phyloP scores from a whole-genome alignment of 2,113 vertebrate species.

The Rhabdomys dilectus region DNA sequence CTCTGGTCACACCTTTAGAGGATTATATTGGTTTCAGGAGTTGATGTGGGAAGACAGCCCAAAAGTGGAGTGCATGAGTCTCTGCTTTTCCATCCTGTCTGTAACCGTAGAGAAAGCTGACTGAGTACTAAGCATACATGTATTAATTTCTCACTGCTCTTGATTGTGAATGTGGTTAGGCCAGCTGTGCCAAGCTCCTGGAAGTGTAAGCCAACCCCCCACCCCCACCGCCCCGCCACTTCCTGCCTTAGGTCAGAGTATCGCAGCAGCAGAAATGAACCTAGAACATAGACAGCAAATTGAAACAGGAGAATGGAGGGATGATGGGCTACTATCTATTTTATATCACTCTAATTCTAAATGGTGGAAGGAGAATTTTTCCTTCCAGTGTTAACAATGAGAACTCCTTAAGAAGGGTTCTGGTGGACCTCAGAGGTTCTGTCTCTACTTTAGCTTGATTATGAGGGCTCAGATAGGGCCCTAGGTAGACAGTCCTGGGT shows the following conservation, averaged over 20 bases:
- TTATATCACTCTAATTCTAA: not conserved
- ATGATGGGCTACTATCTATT: not conserved
- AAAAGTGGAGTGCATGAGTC: not conserved
- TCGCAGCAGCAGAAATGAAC: not conserved
- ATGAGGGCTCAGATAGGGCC: not conserved
- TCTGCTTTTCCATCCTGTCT: not conserved
- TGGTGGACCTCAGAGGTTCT: not conserved
- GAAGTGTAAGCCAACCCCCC: too few species aligned
- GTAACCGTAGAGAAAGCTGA: not conserved
- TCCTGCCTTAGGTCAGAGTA: not conserved
- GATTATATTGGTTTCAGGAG: not conserved
- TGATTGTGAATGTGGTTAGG: too few species aligned
- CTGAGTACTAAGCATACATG: not conserved
- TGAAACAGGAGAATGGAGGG: not conserved
- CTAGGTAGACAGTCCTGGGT: not conserved
- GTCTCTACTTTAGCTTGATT: not conserved
- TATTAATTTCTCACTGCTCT: not conserved
- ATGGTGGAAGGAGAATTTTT: not conserved
- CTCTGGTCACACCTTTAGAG: not conserved
- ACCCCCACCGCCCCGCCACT: too few species aligned
- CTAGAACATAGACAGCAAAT: not conserved
- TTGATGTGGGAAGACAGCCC: not conserved
- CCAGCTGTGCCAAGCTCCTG: not conserved
- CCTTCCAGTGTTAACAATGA: not conserved
- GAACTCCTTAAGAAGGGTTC: not conserved